Conservation (phyloP, 2,797 vertebrate species). For the Platalea minor region DNA sequence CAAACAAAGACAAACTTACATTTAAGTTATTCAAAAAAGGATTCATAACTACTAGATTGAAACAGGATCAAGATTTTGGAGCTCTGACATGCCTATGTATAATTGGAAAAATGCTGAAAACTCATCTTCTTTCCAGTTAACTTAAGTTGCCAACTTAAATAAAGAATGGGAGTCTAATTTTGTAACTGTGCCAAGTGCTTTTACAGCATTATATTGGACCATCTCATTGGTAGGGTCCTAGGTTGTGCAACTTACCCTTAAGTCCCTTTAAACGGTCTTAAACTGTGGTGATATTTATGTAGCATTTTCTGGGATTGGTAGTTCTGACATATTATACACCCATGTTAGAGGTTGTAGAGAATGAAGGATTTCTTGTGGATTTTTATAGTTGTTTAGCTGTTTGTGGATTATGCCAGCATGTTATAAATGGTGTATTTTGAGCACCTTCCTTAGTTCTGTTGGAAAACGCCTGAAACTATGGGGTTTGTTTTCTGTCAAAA, state of each 20-base stretch:
- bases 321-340: background rate
- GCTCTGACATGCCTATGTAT: background rate
- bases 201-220: background rate
- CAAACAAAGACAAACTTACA: rapidly evolving
- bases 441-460: background rate
- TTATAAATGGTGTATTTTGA: background rate
- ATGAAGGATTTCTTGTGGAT: background rate
- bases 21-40: background rate
- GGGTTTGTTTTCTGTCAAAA: background rate
- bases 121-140: background rate
- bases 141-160: background rate
- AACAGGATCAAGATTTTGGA: background rate
- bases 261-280: background rate
- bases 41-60: background rate
- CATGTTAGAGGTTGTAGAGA: background rate
- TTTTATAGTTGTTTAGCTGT: background rate
- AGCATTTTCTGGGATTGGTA: background rate
- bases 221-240: background rate
- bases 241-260: background rate
- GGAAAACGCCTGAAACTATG: background rate
- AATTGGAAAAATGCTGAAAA: background rate
- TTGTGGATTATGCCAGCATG: background rate
- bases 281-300: background rate
- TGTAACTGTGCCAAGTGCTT: background rate
- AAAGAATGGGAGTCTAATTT: background rate